A percentile compares a stretch with the other conserved stretches of the same genome.
Evolutionary conservation across 1,140 invertebrate species (phyloP).

Genomic region (Tribolium castaneum): DNA sequence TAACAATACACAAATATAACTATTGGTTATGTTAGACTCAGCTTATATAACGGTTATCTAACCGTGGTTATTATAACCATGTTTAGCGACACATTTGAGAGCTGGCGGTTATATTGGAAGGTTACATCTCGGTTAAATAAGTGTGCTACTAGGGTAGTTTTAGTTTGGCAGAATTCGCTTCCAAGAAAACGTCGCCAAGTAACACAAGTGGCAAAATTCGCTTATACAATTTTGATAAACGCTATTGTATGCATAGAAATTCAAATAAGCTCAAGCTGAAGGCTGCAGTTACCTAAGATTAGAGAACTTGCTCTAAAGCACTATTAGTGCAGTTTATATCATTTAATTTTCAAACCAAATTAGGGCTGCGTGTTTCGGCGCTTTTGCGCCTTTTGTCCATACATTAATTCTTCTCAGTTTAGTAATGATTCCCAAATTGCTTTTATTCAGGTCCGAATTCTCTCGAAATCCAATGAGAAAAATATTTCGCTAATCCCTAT

Average conservation of each 20-base stretch:
- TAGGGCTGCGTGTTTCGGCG: neutral
- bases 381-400: neutral
- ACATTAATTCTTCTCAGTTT: neutral
- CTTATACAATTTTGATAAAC: neutral
- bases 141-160: too few relatives aligned
- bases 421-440: constrained; percentile 6
- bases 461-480: constrained; percentile 10
- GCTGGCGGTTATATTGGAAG: too few relatives aligned
- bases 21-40: too few relatives aligned
- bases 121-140: too few relatives aligned
- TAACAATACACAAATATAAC: too few relatives aligned
- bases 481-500: constrained; percentile 27
- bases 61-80: too few relatives aligned
- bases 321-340: too few relatives aligned
- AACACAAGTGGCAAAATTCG: neutral
- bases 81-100: too few relatives aligned
- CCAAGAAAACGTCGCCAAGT: neutral
- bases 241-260: neutral
- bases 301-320: too few relatives aligned
- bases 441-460: neutral
- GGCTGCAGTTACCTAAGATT: neutral
- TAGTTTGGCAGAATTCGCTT: neutral
- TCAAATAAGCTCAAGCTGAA: neutral
- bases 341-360: neutral
- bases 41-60: too few relatives aligned